Base-by-base conservation (phyloP, 2,888 invertebrate genomes). In the Sesia apiformis region DNA sequence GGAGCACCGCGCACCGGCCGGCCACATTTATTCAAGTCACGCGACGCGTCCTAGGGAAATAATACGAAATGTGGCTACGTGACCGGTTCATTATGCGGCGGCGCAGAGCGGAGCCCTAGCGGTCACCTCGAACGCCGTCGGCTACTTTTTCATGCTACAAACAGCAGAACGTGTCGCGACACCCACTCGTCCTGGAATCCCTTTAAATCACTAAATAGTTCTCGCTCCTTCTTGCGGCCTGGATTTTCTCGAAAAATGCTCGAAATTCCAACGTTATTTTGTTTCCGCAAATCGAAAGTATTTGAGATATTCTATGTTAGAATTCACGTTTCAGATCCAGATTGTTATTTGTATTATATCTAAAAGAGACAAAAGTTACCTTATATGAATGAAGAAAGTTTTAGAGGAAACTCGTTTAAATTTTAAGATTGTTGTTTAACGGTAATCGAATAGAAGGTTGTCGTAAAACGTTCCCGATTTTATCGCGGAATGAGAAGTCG, bases 51-150 rank as follows among this genome's bases (percentile, higher is more conserved):
- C 87, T 81, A 82, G 82, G 82, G 85, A 89, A 89, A 90, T 90
- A 90, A 90, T 89, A 88, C 87, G 89, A 87, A 90, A 90, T 90
- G 88, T 83, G 84, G 77, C 81, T 86, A 90, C 90, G 90, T 90
- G 90, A 89, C 88, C 84, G 77, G 87, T 84, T 87, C 88, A 85
- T 86, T 88, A 84, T 86, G 86, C 82, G 82, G 82, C 80, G 75
- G 69, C 78, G 77, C 76, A 78, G 75, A 75, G 69, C 67, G 65
- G 64, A 64, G 72, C 74, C 71, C 42, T 73, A 23, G 23, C 76
- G 78, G 80, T 75, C 78, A 76, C 77, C 74, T 71, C 64, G 59
- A 65, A 64, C 63, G 60, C 58, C 57, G 58, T 57, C 58, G 56
- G 56, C 57, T 59, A 61, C 61, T 67, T 68, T 62, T 64, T 64